Conservation (phyloP, 2,888 invertebrate genomes). For the Euproctis similis region DNA sequence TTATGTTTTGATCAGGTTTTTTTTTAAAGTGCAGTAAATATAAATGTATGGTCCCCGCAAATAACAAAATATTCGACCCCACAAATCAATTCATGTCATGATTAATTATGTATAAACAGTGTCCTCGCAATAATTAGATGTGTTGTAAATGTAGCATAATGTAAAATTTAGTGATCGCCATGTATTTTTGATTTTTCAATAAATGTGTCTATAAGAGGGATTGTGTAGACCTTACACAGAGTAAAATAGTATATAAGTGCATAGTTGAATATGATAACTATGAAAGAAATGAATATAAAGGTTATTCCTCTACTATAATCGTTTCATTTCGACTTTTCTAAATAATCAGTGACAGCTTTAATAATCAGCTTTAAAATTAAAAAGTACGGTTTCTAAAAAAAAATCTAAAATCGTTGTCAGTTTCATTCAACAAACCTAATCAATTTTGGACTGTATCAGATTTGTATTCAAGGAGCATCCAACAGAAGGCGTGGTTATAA, state of each 20-base stretch:
- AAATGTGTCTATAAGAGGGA: slow-evolving; percentile 27
- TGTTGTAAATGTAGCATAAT: slow-evolving; percentile 8
- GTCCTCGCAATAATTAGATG: slow-evolving; percentile 22
- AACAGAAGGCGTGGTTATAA: too few relatives aligned
- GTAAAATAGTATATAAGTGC: slow-evolving; percentile 47
- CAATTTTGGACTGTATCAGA: neutral
- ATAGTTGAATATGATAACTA: slow-evolving; percentile 59
- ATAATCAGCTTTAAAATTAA: too few relatives aligned
- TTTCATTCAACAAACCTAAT: too few relatives aligned
- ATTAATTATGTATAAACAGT: slow-evolving; percentile 14
- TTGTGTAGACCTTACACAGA: slow-evolving; percentile 38
- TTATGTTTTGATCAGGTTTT: too few relatives aligned
- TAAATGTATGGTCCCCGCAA: slow-evolving; percentile 8
- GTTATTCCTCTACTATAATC: slow-evolving; percentile 59
- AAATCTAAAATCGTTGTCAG: too few relatives aligned
- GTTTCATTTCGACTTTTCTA: too few relatives aligned
- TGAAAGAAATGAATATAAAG: slow-evolving; percentile 69
- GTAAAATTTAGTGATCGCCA: slow-evolving; percentile 25
- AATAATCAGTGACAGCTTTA: too few relatives aligned
- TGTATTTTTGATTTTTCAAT: slow-evolving; percentile 26
- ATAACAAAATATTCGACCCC: slow-evolving; percentile 6
- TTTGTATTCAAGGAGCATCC: too few relatives aligned
- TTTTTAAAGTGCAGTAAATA: too few relatives aligned
- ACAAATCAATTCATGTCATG: slow-evolving; percentile 3
- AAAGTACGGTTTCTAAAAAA: too few relatives aligned